Evolutionary conservation across 2,888 invertebrate genomes (phyloP).

Genomic region (Aleiodes leptofemur): DNA sequence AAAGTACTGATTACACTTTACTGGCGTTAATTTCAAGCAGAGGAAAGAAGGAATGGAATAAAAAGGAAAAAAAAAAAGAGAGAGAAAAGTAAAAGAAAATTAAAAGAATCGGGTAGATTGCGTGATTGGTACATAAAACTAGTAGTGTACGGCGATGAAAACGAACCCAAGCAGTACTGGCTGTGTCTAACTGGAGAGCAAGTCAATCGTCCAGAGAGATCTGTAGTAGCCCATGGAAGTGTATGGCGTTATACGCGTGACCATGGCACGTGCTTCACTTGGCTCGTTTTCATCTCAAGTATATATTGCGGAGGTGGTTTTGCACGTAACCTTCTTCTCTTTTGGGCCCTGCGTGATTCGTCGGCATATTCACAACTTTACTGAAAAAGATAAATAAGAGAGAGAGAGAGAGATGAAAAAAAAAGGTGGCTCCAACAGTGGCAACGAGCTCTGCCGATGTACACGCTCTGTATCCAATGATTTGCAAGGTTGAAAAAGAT

Average conservation of each 20-base stretch:
- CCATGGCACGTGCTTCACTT: constrained; percentile 49
- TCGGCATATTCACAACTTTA: constrained; percentile 27
- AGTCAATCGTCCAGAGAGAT: constrained; percentile 50
- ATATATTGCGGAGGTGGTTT: constrained; percentile 41
- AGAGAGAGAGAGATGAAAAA: too few relatives aligned
- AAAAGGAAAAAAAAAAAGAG: background rate
- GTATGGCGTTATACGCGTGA: constrained; percentile 41
- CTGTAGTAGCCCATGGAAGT: background rate
- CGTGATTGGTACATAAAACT: constrained; percentile 28
- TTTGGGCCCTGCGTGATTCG: constrained; percentile 39
- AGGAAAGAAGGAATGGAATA: background rate
- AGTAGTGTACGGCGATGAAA: constrained; percentile 10
- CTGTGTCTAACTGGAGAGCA: constrained; percentile 30
- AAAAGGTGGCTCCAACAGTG: constrained; percentile 28
- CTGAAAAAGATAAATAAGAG: background rate
- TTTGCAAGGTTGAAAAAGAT: background rate
- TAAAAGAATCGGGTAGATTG: background rate
- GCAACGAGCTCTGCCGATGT: constrained; percentile 35
- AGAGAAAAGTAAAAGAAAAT: background rate
- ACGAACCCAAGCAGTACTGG: background rate
- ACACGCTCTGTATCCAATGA: constrained; percentile 8
- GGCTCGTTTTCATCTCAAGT: constrained; percentile 46
- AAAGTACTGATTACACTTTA: constrained; percentile 22
- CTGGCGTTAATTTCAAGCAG: constrained; percentile 16
- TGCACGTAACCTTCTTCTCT: constrained; percentile 41